Evolutionary conservation across 2,888 invertebrate species (phyloP).

Genomic region (Tinea semifulvella): DNA sequence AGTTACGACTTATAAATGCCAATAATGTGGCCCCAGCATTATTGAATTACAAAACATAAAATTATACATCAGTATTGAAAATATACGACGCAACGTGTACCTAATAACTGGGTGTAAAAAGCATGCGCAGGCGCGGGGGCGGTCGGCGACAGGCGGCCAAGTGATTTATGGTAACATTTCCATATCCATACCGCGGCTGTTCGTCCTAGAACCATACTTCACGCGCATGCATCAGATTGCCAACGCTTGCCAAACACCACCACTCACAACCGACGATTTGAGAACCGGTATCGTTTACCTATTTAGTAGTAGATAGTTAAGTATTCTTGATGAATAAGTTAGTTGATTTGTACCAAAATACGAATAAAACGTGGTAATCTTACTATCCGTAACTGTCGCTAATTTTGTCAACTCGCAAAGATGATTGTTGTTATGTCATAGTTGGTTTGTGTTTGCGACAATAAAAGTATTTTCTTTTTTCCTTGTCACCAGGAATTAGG

Average conservation of each 20-base stretch:
- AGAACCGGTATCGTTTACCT: no score
- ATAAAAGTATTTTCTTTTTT: no score
- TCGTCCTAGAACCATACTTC: constrained; percentile 11
- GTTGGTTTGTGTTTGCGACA: no score
- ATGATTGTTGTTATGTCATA: no score
- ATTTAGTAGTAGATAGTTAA: no score
- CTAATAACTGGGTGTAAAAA: constrained; percentile 17
- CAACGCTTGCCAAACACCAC: constrained; percentile 8
- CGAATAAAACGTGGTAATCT: no score
- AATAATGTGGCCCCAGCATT: constrained; percentile 47
- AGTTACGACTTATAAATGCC: constrained; percentile 53
- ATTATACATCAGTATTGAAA: constrained; percentile 23
- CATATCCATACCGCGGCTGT: background rate
- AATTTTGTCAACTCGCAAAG: no score
- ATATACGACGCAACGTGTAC: constrained; percentile 13
- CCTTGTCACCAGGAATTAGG: no score
- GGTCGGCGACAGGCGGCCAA: background rate
- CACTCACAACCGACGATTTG: no score
- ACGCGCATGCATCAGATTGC: constrained; percentile 15
- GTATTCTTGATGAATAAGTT: no score
- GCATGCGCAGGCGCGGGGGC: constrained; percentile 1
- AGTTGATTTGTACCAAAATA: no score
- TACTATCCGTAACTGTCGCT: no score
- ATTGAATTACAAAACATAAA: constrained; percentile 59
- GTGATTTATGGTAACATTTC: background rate